These are phyloP conservation scores for Etia nguti DNA, from an alignment of 2,113 vertebrate species.

Conservation along the genomic window DNA sequence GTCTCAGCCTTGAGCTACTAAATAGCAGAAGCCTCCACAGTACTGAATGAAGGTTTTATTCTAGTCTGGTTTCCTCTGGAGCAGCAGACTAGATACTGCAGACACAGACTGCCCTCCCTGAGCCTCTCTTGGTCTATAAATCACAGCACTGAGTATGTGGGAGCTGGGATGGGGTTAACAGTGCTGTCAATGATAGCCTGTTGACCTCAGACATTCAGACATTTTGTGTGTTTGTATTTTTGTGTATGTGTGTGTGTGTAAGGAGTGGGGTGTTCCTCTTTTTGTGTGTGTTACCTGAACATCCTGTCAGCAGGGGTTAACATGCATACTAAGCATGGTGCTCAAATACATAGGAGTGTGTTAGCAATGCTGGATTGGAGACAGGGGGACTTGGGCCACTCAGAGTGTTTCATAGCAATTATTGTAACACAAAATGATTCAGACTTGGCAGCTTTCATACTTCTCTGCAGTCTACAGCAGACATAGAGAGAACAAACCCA, in stretches of 20 bases:
- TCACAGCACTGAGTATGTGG: constrained; percentile 9
- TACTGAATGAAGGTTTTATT: constrained; percentile 40
- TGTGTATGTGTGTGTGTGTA: neutral
- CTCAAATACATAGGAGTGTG: neutral
- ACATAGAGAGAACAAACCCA: constrained; percentile 13
- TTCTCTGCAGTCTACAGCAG: neutral
- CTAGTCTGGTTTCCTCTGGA: constrained; percentile 10
- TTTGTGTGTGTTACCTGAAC: neutral
- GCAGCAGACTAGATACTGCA: constrained; percentile 23
- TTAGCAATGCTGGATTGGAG: constrained; percentile 1
- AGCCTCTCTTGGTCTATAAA: constrained; percentile 22
- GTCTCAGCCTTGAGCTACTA: neutral
- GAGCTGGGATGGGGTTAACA: constrained; percentile 8
- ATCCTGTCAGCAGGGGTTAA: neutral
- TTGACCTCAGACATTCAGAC: neutral
- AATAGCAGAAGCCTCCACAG: constrained; percentile 1
- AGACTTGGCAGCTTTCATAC: constrained; percentile 37
- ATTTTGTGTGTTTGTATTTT: neutral
- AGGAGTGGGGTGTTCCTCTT: neutral
- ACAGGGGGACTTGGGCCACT: constrained; percentile 1
- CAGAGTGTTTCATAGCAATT: constrained; percentile 7
- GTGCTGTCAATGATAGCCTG: constrained; percentile 16
- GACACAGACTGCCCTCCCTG: constrained; percentile 7
- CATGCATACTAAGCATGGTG: neutral
- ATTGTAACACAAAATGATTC: neutral